Evolutionary conservation across 2,888 invertebrate genomes (phyloP).

Genomic region (Aethes cnicana): DNA sequence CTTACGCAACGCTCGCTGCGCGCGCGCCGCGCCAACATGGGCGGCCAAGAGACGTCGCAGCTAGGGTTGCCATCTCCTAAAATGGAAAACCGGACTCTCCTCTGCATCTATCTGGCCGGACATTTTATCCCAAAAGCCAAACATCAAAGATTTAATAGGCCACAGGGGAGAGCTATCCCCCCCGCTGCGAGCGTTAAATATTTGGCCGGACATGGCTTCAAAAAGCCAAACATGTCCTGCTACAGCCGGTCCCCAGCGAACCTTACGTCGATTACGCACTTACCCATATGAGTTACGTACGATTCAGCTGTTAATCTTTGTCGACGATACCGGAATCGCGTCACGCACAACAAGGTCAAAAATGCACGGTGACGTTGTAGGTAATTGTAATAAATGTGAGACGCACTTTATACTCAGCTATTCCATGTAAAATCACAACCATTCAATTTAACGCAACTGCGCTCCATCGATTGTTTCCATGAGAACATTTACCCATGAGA

Average conservation of each 20-base stretch:
- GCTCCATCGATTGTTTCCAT: constrained; percentile 71
- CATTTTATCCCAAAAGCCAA: too few species aligned
- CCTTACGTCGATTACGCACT: constrained; percentile 16
- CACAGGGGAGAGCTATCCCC: too few species aligned
- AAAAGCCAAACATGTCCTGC: neutral
- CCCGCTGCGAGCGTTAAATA: too few species aligned
- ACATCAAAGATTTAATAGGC: too few species aligned
- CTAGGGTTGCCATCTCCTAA: too few species aligned
- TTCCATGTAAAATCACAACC: constrained; percentile 50
- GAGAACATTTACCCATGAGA: constrained; percentile 70
- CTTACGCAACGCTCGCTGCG: constrained; percentile 59
- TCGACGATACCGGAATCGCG: constrained; percentile 10
- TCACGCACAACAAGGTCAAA: constrained; percentile 14
- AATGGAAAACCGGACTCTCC: too few species aligned
- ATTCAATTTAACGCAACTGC: constrained; percentile 58
- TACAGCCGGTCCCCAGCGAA: neutral
- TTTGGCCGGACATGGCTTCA: too few species aligned
- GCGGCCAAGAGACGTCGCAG: constrained; percentile 21
- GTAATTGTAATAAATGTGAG: constrained; percentile 28
- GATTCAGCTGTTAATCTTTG: constrained; percentile 8
- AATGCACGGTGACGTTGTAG: constrained; percentile 22
- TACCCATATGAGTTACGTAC: constrained; percentile 9
- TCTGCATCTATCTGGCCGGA: too few species aligned
- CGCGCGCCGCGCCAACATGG: constrained; percentile 36
- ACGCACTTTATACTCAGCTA: constrained; percentile 44